Evolutionary conservation across 2,888 invertebrate genomes (phyloP).

Genomic region (Tortricodes alternella): DNA sequence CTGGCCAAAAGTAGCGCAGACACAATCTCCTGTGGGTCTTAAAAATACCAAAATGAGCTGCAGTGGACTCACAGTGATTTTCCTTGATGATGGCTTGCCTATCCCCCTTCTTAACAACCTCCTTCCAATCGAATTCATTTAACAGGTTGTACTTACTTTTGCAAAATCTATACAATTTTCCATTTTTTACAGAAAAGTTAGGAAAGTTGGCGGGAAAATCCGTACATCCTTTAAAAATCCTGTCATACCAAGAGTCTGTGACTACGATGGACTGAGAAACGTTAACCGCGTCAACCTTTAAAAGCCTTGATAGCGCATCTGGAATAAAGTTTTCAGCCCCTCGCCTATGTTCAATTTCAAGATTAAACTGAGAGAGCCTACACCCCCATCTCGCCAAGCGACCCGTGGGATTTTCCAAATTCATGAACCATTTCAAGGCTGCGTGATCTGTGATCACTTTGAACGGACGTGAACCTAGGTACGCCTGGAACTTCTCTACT

Average conservation of each 20-base stretch:
- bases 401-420: constrained; percentile 16
- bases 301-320: constrained; percentile 4
- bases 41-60: not conserved
- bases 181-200: constrained; percentile 33
- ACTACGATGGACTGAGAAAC: not conserved
- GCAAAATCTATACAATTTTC: constrained; percentile 27
- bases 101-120: too few species aligned
- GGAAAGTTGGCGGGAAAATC: constrained; percentile 26
- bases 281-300: too few species aligned
- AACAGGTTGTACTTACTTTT: constrained; percentile 16
- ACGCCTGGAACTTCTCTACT: not conserved
- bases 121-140: too few species aligned
- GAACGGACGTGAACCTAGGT: not conserved
- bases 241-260: constrained; percentile 35
- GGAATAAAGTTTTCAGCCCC: constrained; percentile 15
- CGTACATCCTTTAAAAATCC: constrained; percentile 32
- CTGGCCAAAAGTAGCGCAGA: not conserved
- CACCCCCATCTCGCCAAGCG: constrained; percentile 18
- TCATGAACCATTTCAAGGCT: too few species aligned
- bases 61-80: not conserved
- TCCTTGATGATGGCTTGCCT: too few species aligned
- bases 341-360: constrained; percentile 3
- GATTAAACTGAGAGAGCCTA: constrained; percentile 5
- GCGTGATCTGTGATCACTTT: constrained; percentile 21
- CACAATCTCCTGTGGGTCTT: constrained; percentile 6